Conservation (phyloP, 1,140 invertebrate species). For the Armadillidium nasatum region DNA sequence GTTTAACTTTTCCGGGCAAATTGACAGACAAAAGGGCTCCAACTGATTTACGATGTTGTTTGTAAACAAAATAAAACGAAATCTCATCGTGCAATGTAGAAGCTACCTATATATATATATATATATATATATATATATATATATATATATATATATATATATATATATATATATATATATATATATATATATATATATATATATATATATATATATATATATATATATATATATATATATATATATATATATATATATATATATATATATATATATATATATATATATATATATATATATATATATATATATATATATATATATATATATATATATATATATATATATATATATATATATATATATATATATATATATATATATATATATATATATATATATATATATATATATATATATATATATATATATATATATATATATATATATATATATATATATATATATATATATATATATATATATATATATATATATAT, state of each 20-base stretch:
- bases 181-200: conserved; percentile 28
- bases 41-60: conserved; percentile 52
- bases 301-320: no score
- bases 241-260: neutral
- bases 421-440: conserved; percentile 16
- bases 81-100: conserved; percentile 28
- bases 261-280: conserved; percentile 28
- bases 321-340: no score
- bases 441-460: conserved; percentile 9
- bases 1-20: conserved; percentile 52
- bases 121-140: conserved; percentile 5
- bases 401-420: neutral
- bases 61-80: conserved; percentile 48
- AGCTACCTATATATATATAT: conserved; percentile 21
- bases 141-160: conserved; percentile 21
- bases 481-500: neutral
- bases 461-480: conserved; percentile 13
- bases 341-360: no score
- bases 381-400: no score
- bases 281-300: neutral
- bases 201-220: neutral
- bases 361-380: no score
- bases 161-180: neutral
- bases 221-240: conserved; percentile 20
- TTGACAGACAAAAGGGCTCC: conserved; percentile 52